These are phyloP conservation scores for Boulengeromyrus knoepffleri DNA, from an alignment of 2,113 vertebrate genomes.

Conservation along the genomic window DNA sequence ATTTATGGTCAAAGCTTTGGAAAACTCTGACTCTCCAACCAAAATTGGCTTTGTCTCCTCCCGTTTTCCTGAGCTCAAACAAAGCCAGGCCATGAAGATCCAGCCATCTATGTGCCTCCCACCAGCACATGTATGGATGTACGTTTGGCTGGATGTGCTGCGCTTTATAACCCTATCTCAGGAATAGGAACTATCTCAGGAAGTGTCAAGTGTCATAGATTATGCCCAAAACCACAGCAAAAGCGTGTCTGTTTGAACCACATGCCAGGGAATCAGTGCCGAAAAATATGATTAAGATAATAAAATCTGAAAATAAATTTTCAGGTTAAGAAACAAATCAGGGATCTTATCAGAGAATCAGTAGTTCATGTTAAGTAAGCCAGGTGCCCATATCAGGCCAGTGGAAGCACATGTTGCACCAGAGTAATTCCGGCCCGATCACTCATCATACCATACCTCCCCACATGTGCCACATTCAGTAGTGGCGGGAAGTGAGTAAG, in stretches of 20 bases:
- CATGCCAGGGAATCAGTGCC: not conserved
- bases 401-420: not conserved
- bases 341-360: not conserved
- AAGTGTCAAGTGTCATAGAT: not conserved
- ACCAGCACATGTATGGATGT: not conserved
- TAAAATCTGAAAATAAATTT: not conserved
- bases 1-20: not conserved
- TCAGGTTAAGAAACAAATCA: not conserved
- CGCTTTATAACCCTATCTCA: not conserved
- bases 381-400: not conserved
- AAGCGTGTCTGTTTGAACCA: slow-evolving; percentile 5
- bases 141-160: not conserved
- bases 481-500: slow-evolving; percentile 22
- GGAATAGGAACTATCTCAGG: not conserved
- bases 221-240: not conserved
- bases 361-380: not conserved
- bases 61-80: not conserved
- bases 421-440: not conserved
- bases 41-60: not conserved
- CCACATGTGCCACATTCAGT: not conserved
- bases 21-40: not conserved
- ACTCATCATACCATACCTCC: slow-evolving; percentile 31
- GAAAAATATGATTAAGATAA: not conserved
- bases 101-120: not conserved
- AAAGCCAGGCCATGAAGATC: not conserved